A percentile compares a stretch with the other conserved stretches of the same genome.
phyloP scores from a whole-genome alignment of 2,113 vertebrate genomes.

The Saimiri boliviensis region DNA sequence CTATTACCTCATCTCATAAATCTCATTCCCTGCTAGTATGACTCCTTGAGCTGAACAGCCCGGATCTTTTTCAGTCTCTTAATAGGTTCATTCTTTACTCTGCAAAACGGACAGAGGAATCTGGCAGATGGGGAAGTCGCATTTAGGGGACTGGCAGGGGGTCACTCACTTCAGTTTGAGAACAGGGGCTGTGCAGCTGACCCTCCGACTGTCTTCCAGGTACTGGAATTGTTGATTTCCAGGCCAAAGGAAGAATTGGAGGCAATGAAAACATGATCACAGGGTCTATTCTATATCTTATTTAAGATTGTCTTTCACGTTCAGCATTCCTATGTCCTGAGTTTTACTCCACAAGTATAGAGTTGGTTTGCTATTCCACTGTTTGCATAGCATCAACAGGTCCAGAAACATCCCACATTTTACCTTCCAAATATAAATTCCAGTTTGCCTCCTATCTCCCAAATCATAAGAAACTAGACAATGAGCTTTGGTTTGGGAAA shows the following conservation, averaged over 20 bases:
- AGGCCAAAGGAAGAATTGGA: not conserved
- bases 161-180: not conserved
- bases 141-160: not conserved
- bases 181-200: not conserved
- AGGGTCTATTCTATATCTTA: not conserved
- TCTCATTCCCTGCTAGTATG: constrained; percentile 13
- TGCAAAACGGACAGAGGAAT: not conserved
- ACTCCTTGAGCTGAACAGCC: constrained; percentile 24
- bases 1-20: constrained; percentile 63
- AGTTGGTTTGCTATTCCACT: not conserved
- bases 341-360: not conserved
- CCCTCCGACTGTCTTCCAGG: not conserved
- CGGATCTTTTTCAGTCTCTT: constrained; percentile 8
- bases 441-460: not conserved
- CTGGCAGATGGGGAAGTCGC: not conserved
- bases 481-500: not conserved
- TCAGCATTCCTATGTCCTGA: not conserved
- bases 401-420: not conserved
- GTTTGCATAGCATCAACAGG: fast-evolving
- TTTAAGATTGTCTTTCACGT: not conserved
- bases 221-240: not conserved
- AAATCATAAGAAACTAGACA: not conserved
- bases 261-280: not conserved
- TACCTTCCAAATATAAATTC: not conserved
- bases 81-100: constrained; percentile 18